phyloP scores from a whole-genome alignment of 2,888 invertebrate species.

The Conomelus anceps region DNA sequence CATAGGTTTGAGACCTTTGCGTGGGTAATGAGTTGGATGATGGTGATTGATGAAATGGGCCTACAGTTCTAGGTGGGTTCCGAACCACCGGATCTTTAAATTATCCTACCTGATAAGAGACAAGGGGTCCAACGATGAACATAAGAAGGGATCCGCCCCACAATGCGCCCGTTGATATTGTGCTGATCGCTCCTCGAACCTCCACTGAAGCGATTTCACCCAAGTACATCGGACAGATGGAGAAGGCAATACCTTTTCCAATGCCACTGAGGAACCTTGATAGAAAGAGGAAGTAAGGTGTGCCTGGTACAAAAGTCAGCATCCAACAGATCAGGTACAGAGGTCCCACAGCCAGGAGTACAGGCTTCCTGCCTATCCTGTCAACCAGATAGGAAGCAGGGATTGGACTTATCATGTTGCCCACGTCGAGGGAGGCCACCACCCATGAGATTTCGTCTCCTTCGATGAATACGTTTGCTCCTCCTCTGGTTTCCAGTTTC shows the following conservation, averaged over 20 bases:
- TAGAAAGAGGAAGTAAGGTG: conserved; percentile 10
- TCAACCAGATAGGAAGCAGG: conserved; percentile 19
- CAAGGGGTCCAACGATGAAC: conserved; percentile 30
- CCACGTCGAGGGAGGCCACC: conserved; percentile 19
- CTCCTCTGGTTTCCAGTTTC: conserved; percentile 10
- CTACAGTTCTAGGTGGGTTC: no score
- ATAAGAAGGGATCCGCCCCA: conserved; percentile 34
- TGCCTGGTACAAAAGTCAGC: conserved; percentile 16
- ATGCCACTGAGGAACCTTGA: conserved; percentile 32
- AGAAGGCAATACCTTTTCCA: conserved; percentile 36
- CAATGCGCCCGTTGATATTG: conserved; percentile 34
- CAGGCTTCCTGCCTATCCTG: conserved; percentile 17
- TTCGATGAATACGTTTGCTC: conserved; percentile 9
- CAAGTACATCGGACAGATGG: conserved; percentile 35
- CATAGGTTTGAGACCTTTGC: no score
- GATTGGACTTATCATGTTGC: conserved; percentile 24
- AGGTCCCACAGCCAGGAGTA: conserved; percentile 15
- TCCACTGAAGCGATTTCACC: conserved; percentile 34
- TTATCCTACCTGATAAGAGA: conserved; percentile 22
- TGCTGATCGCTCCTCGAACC: conserved; percentile 35
- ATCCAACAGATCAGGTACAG: conserved; percentile 21
- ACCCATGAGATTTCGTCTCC: conserved; percentile 20
- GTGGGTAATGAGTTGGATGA: no score
- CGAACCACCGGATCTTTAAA: neutral
- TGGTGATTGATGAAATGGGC: no score